Conservation (phyloP, 2,113 vertebrate species). For the Toxostoma redivivum region DNA sequence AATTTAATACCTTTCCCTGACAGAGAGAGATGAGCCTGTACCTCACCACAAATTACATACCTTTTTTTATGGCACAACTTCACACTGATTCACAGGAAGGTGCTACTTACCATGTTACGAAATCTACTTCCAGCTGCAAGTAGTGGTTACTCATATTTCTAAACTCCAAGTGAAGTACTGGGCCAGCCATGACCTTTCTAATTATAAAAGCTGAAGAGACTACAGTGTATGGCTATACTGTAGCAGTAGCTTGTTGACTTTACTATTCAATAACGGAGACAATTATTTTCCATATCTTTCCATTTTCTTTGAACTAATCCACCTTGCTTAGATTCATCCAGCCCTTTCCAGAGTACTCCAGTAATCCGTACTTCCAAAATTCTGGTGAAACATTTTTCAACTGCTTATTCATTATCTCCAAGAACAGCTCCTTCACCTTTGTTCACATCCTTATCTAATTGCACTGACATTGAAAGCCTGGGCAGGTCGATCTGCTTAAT, state of each 20-base stretch:
- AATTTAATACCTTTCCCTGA: neutral
- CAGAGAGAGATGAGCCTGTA: neutral
- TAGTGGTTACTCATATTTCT: neutral
- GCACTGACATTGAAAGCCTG: constrained; percentile 48
- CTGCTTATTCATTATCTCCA: constrained; percentile 35
- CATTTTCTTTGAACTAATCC: neutral
- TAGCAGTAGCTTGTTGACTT: neutral
- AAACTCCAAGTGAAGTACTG: neutral
- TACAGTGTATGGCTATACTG: neutral
- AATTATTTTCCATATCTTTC: neutral
- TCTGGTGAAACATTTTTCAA: constrained; percentile 1
- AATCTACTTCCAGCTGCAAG: neutral
- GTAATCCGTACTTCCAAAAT: constrained; percentile 26
- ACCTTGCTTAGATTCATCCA: neutral
- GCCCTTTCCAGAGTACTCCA: neutral
- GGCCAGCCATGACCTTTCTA: neutral
- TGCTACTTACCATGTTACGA: neutral
- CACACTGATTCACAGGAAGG: neutral
- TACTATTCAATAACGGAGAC: neutral
- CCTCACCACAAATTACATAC: neutral
- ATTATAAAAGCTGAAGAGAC: neutral
- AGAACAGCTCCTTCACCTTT: constrained; percentile 27
- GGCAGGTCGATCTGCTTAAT: constrained; percentile 42
- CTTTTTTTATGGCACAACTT: neutral
- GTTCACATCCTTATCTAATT: constrained; percentile 46